These are phyloP conservation scores for Fregata magnificens DNA, from an alignment of 2,113 vertebrate genomes.

Conservation along the genomic window DNA sequence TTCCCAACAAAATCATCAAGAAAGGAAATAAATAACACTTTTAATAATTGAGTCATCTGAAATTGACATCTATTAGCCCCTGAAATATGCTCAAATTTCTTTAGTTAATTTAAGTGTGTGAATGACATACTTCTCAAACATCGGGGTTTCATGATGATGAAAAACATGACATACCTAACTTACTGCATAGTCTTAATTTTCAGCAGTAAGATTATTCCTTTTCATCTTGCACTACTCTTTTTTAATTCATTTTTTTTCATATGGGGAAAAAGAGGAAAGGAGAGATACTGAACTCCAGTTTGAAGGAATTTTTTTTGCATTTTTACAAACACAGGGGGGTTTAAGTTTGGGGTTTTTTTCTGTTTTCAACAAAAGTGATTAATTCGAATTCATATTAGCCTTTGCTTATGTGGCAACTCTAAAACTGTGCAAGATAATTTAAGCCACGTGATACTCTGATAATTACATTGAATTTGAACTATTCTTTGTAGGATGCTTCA, in stretches of 20 bases:
- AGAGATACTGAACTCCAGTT: not conserved
- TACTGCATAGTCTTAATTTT: not conserved
- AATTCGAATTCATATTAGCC: not conserved
- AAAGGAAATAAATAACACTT: slow-evolving; percentile 1
- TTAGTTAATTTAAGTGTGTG: not conserved
- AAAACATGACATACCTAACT: not conserved
- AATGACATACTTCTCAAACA: not conserved
- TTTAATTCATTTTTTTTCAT: not conserved
- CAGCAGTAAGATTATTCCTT: not conserved
- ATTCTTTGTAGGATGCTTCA: slow-evolving; percentile 32
- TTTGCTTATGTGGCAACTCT: slow-evolving; percentile 1
- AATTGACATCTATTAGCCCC: not conserved
- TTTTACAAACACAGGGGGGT: not conserved
- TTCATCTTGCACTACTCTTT: not conserved
- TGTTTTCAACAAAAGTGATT: not conserved
- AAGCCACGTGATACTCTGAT: not conserved
- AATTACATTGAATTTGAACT: slow-evolving; percentile 49
- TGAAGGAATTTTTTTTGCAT: not conserved
- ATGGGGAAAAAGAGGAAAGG: not conserved
- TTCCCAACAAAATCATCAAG: not conserved
- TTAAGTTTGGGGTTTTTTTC: not conserved
- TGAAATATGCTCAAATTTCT: not conserved
- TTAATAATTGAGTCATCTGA: not conserved
- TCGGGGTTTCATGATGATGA: not conserved
- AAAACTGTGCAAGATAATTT: slow-evolving; percentile 11